Percentiles rank a stretch among this genome's conserved stretches.
Evolutionary conservation across 2,888 invertebrate genomes (phyloP).

Genomic region (Hydrotaea diabolus): DNA sequence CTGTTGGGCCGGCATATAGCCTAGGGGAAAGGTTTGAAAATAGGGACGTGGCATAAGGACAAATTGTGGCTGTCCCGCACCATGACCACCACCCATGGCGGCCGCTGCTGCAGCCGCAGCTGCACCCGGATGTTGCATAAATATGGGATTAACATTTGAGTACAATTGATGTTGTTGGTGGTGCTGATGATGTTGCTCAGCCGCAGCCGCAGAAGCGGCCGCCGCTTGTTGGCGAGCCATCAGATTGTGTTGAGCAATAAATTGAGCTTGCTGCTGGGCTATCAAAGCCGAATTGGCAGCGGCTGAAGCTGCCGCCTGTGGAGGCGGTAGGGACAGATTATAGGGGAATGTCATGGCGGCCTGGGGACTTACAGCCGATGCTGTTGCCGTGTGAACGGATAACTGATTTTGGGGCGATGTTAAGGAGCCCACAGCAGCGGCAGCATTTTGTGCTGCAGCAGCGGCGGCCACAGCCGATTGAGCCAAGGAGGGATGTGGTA

Average conservation of each 20-base stretch:
- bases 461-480: conserved; percentile 68
- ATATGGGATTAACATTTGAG: conserved; percentile 73
- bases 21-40: conserved; percentile 78
- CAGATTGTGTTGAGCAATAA: conserved; percentile 87
- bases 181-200: conserved; percentile 74
- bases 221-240: conserved; percentile 86
- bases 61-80: conserved; percentile 77
- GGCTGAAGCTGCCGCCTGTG: conserved; percentile 68
- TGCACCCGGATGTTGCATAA: conserved; percentile 74
- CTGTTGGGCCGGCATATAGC: conserved; percentile 73
- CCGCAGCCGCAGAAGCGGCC: conserved; percentile 79
- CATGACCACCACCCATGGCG: conserved; percentile 61
- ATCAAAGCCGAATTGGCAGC: conserved; percentile 79
- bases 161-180: conserved; percentile 72
- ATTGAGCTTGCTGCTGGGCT: conserved; percentile 83
- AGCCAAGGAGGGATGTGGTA: conserved; percentile 74
- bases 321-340: conserved; percentile 79
- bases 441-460: conserved; percentile 68
- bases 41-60: conserved; percentile 79
- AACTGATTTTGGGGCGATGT: conserved; percentile 61
- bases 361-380: conserved; percentile 69
- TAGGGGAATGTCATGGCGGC: conserved; percentile 73
- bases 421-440: conserved; percentile 67
- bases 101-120: conserved; percentile 71
- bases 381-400: conserved; percentile 69